Conservation (phyloP, 1,140 invertebrate species). For the Dryas iulia region DNA sequence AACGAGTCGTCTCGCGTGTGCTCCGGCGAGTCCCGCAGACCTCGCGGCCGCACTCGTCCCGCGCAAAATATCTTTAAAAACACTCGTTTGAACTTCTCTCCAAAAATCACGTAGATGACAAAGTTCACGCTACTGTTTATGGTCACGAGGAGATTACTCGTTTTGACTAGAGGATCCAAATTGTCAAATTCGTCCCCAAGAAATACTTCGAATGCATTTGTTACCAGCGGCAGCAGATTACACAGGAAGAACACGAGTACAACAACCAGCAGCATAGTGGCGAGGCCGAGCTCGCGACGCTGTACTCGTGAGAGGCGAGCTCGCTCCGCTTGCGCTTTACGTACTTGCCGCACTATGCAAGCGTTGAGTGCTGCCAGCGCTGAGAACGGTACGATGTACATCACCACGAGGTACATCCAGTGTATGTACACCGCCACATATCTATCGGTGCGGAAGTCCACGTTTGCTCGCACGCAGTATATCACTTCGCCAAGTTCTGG, state of each 20-base stretch:
- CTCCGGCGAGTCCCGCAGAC: slow-evolving; percentile 84
- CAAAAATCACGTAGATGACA: slow-evolving; percentile 98
- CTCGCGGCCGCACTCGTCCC: slow-evolving; percentile 77
- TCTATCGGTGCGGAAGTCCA: slow-evolving; percentile 84
- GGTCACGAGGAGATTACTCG: slow-evolving; percentile 95
- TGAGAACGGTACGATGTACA: slow-evolving; percentile 94
- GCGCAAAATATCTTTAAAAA: slow-evolving; percentile 94
- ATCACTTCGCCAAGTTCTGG: slow-evolving; percentile 78
- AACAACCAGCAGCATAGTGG: slow-evolving; percentile 96
- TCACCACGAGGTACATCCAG: slow-evolving; percentile 95
- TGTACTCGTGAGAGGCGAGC: slow-evolving; percentile 90
- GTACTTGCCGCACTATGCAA: slow-evolving; percentile 92
- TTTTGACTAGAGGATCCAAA: slow-evolving; percentile 89
- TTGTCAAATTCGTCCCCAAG: slow-evolving; percentile 83
- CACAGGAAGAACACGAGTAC: slow-evolving; percentile 97
- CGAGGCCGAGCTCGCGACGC: slow-evolving; percentile 92
- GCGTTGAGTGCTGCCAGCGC: slow-evolving; percentile 92
- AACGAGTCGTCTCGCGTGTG: slow-evolving; percentile 89
- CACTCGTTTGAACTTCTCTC: slow-evolving; percentile 96
- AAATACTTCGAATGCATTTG: slow-evolving; percentile 92
- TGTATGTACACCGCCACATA: slow-evolving; percentile 95
- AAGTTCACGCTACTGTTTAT: slow-evolving; percentile 99
- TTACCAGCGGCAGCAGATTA: slow-evolving; percentile 93
- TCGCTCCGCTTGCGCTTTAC: slow-evolving; percentile 90
- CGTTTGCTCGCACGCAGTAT: slow-evolving; percentile 86